Base-by-base conservation (phyloP, 1,140 invertebrate genomes). In the Latrodectus geometricus region DNA sequence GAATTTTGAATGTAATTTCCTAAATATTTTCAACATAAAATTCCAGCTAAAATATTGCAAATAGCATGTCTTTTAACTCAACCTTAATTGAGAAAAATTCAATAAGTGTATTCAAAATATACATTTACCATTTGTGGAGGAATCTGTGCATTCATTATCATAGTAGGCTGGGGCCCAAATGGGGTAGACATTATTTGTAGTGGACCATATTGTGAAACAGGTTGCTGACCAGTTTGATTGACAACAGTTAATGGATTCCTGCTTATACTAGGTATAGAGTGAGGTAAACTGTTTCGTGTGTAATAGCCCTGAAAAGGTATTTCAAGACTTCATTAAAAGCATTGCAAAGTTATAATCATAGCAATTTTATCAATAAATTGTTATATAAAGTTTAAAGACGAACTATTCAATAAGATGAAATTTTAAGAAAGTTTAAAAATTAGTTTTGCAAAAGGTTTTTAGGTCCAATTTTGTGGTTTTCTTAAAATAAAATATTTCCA, bases 241-340 rank as follows among this genome's bases (percentile, higher is more conserved):
- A 81, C 79, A 54, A 81, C 79, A 12, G 79, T 12, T 20, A 81
- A 23, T 14, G 79, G 79, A 9, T 21, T 54, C 9, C 79, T 35
- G 14, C 65, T 14, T 68, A 81, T 81, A 54, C 8, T 68, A 8
- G 68, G 50, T 48, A 81, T 81, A 21, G 79, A 9, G 17, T 66
- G 66, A 15, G 17, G 68, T 8, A 61, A 11, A 17, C 54, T 61
- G 8, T 17, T 61, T 4, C 54, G 54, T 61, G 54, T 8, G 8
- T 61, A 61, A 17, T 61, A 61, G 54, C 54, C 54, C 54, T 61
- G 54, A 61, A 61, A 35, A 35, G 35, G 5, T 35, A 35, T 35
- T 35, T 35, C 35, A 35, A 35, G 5, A 35, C 35, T 35, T 35
- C 1, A 35, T 35, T 35, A 35, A 35, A 35, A 35, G 35, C 5